Percentiles rank a stretch among this genome's conserved stretches.
Evolutionary conservation across 2,797 vertebrate species (phyloP).

Genomic region (Erethizon dorsatum): DNA sequence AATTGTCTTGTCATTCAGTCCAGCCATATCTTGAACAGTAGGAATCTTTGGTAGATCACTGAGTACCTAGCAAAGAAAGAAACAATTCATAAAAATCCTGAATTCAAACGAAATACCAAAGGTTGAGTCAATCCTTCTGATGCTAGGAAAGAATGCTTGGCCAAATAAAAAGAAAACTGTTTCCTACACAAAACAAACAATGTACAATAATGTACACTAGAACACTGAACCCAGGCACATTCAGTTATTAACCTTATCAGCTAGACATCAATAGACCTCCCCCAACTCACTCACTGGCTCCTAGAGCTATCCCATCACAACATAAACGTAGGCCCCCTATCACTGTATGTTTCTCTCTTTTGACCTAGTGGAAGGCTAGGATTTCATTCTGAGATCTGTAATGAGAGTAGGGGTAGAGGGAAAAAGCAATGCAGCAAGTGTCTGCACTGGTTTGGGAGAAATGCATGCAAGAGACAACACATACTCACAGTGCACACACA

Average conservation of each 20-base stretch:
- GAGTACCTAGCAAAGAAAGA: slow-evolving; percentile 72
- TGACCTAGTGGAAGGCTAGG: slow-evolving; percentile 67
- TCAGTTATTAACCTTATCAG: slow-evolving; percentile 72
- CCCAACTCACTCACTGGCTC: slow-evolving; percentile 72
- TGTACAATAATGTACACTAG: slow-evolving; percentile 69
- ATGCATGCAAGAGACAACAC: slow-evolving; percentile 78
- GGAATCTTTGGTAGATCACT: slow-evolving; percentile 45
- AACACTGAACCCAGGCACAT: slow-evolving; percentile 66
- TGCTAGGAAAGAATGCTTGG: slow-evolving; percentile 83
- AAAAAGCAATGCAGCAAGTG: slow-evolving; percentile 75
- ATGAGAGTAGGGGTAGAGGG: slow-evolving; percentile 53
- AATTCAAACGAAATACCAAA: slow-evolving; percentile 72
- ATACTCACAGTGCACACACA: slow-evolving; percentile 79
- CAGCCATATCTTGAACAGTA: slow-evolving; percentile 59
- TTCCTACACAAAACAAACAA: slow-evolving; percentile 81
- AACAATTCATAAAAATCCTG: slow-evolving; percentile 65
- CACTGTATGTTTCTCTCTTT: slow-evolving; percentile 55
- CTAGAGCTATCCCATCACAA: slow-evolving; percentile 68
- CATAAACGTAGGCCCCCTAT: slow-evolving; percentile 35
- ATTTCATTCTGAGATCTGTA: slow-evolving; percentile 71
- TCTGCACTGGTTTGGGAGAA: slow-evolving; percentile 71
- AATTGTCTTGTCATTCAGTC: slow-evolving; percentile 62
- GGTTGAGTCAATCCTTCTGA: slow-evolving; percentile 83
- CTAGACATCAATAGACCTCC: slow-evolving; percentile 63
- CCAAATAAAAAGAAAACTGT: slow-evolving; percentile 80